Conservation (phyloP, 2,797 vertebrate genomes). For the Orientallactaga sibirica region DNA sequence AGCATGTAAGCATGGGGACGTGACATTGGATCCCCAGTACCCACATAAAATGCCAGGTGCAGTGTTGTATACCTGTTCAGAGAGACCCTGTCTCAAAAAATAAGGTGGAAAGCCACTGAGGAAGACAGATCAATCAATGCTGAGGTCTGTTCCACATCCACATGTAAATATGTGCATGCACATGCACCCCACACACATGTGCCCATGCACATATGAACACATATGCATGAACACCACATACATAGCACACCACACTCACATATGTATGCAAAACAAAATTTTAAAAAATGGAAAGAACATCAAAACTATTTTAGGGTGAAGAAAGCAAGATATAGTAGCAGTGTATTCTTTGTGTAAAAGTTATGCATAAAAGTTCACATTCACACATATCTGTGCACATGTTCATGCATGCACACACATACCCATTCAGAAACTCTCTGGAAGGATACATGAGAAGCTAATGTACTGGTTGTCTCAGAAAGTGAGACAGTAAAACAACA, state of each 20-base stretch:
- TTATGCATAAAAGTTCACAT: background rate
- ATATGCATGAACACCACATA: no score
- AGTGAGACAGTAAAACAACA: background rate
- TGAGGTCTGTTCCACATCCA: no score
- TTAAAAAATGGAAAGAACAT: background rate
- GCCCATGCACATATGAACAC: no score
- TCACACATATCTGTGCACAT: background rate
- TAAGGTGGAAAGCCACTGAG: no score
- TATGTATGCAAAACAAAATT: background rate
- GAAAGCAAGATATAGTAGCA: background rate
- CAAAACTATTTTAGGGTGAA: conserved; percentile 23
- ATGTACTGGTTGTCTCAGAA: background rate
- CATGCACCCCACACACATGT: no score
- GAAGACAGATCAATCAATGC: no score
- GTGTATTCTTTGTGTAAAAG: conserved; percentile 15
- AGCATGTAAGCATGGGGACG: no score
- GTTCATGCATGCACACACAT: background rate
- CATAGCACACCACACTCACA: background rate
- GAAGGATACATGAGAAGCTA: background rate
- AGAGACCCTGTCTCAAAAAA: no score
- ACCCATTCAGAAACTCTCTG: background rate
- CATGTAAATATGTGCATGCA: no score
- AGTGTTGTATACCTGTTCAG: no score
- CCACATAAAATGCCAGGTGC: no score
- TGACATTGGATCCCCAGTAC: no score